Percentiles rank a stretch among this genome's conserved stretches.
phyloP scores from a whole-genome alignment of 1,140 invertebrate species.

The Atopsyche davidsoni region DNA sequence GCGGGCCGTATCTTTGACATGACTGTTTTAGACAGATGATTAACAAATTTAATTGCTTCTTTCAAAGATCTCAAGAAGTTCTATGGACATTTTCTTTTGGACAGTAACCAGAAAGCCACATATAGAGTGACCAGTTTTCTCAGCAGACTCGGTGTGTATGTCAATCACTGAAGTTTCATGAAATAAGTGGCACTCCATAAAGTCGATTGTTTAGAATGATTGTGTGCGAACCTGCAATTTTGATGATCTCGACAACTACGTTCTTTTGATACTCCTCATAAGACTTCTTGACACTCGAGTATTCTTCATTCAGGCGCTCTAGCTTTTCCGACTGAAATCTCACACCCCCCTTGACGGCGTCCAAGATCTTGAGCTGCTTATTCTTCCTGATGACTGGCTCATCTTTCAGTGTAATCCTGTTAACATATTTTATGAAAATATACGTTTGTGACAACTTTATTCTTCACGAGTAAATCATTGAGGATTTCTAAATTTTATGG shows the following conservation, averaged over 20 bases:
- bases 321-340: conserved; percentile 76
- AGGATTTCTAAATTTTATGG: too few species aligned
- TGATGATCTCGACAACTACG: conserved; percentile 80
- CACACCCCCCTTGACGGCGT: conserved; percentile 81
- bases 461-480: too few species aligned
- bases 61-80: too few species aligned
- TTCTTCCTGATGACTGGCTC: conserved; percentile 77
- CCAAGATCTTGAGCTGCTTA: conserved; percentile 73
- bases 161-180: too few species aligned
- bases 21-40: not conserved
- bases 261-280: conserved; percentile 77
- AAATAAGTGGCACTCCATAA: too few species aligned
- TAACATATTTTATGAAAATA: too few species aligned
- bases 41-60: conserved; percentile 5
- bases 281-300: conserved; percentile 53
- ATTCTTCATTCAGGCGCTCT: conserved; percentile 66
- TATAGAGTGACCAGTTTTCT: too few species aligned
- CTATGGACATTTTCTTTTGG: too few species aligned
- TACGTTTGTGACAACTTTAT: too few species aligned
- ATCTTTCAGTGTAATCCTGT: conserved; percentile 84
- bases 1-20: too few species aligned
- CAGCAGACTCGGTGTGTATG: too few species aligned
- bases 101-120: conserved; percentile 4
- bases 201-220: not conserved
- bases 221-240: conserved; percentile 62